Conservation (phyloP, 2,797 vertebrate genomes). For the Scomberomorus guttatus region DNA sequence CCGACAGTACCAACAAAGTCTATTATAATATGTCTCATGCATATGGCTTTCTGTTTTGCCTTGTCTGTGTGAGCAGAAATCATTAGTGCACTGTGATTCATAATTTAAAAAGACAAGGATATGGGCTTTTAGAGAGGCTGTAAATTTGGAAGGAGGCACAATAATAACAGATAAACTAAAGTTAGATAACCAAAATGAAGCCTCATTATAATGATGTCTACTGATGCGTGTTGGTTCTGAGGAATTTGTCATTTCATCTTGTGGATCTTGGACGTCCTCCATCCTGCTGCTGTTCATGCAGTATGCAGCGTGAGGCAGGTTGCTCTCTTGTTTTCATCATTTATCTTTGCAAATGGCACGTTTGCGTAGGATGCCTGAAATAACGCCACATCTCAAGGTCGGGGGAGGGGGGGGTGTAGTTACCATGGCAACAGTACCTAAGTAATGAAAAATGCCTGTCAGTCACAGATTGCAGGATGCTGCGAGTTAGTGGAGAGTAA, state of each 20-base stretch:
- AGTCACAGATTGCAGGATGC: conserved; percentile 13
- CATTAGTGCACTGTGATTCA: neutral
- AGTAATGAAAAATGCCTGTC: conserved; percentile 28
- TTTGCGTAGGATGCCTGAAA: conserved; percentile 25
- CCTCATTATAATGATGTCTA: conserved; percentile 2
- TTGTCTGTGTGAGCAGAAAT: neutral
- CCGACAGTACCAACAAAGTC: neutral
- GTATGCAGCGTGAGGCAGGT: neutral
- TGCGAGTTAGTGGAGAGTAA: neutral
- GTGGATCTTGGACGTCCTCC: neutral
- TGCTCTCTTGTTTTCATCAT: conserved; percentile 13
- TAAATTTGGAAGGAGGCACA: neutral
- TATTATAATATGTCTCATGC: neutral
- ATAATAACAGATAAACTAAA: neutral
- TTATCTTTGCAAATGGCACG: conserved; percentile 23
- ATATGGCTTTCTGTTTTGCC: neutral
- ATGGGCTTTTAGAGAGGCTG: neutral
- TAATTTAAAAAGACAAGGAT: neutral
- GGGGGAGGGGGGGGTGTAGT: conserved; percentile 51
- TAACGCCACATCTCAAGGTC: conserved; percentile 52
- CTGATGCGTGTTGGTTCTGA: neutral
- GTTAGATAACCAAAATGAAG: neutral
- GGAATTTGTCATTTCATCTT: neutral
- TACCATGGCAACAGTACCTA: conserved; percentile 68
- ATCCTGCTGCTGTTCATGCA: neutral